Evolutionary conservation across 2,113 vertebrate species (phyloP), one percentile per base, ranked within the genome.

Genomic region (Plecotus auritus): DNA sequence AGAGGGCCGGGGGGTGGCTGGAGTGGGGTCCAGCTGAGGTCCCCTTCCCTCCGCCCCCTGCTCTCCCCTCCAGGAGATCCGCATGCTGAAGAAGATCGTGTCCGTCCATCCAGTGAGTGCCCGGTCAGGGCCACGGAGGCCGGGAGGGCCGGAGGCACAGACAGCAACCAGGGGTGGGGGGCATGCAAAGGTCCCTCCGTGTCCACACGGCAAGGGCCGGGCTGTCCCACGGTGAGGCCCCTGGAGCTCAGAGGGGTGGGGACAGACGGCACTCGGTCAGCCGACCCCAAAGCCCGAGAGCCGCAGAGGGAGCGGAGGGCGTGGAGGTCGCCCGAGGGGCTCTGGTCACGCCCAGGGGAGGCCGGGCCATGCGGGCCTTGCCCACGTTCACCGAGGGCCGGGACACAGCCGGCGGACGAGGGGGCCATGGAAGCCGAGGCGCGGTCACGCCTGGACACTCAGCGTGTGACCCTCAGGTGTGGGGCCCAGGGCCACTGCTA

Each of bases 41-140:
- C 0, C 17, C 16, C 5, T 18, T 23, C 22, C 9, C 22, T 11
- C 40, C 1, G 1, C 9, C 88, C 0, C 1, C 5, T 77, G 7
- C 26, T 35, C 61, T 7, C 84, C 49, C 82, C 83, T 26, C 20
- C 88, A 99, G 99, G 99, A 99, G 70, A 99, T 99, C 96, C 98
- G 99, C 78, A 99, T 99, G 98, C 95, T 99, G n/a, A 99, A 98
- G 98, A 98, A 99, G 95, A 85, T 98, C 49, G 98, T 99, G 10
- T 98, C 98, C 0, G 98, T 99, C 92, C 90, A 98, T 61, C 99
- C 98, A 0, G 99, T 99, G 96, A 99, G 99, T 98, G 30, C 64
- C 96, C 32, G 0, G 22, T 7, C 12, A 0, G 8, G n/a, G 35
- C 2, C 2, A 10, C 47, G 30, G 28, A 16, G 61, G 42, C 47